Conservation (phyloP, 2,113 vertebrate species). For the Furnarius figulus region DNA sequence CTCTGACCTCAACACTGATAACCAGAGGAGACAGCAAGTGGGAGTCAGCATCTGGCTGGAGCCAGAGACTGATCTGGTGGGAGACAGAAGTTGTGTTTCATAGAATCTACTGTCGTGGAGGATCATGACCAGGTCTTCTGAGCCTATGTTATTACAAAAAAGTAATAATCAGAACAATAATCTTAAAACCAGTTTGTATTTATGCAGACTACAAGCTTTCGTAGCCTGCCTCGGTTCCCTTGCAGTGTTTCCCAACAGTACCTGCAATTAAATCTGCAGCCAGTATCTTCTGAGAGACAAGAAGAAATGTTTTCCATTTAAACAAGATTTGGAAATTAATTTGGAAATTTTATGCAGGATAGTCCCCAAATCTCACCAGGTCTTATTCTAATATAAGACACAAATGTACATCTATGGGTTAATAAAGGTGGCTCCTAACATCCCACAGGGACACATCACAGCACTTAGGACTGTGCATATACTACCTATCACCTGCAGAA, state of each 20-base stretch:
- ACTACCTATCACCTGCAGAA: background rate
- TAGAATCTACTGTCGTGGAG: background rate
- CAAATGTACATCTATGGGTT: background rate
- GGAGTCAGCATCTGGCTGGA: background rate
- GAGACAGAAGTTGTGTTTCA: background rate
- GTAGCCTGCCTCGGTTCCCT: background rate
- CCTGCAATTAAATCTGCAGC: background rate
- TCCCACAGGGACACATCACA: rapidly evolving
- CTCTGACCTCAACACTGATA: background rate
- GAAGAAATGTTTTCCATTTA: background rate
- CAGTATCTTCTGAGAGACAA: background rate
- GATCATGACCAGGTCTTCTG: background rate
- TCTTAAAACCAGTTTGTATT: background rate
- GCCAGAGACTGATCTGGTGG: background rate
- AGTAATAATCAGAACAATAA: background rate
- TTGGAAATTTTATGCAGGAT: background rate
- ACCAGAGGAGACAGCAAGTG: background rate
- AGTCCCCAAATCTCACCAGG: background rate
- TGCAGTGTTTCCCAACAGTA: background rate
- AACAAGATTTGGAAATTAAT: background rate
- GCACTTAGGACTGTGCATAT: background rate
- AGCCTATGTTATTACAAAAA: background rate
- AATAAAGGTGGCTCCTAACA: background rate
- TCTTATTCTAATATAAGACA: background rate
- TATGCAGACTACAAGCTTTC: background rate